Evolutionary conservation across 2,797 vertebrate species (phyloP), one percentile per base, ranked within the genome.

Genomic region (Thripadectes ignobilis): DNA sequence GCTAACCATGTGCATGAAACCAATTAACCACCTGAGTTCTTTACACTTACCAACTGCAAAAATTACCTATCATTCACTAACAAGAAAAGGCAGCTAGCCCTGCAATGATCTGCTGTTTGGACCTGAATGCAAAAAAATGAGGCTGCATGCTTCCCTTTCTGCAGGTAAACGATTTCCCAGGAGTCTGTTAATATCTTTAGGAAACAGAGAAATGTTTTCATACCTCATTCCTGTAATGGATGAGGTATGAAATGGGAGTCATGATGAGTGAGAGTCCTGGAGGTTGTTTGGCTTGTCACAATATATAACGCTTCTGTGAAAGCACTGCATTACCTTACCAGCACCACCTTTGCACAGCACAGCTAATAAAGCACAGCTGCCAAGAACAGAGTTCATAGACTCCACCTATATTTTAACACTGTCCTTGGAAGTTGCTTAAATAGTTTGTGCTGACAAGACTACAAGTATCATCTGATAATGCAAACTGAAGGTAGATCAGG

Each of bases 301-400:
- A 88, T 88, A 88, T 49, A 95, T 80, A 92, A 87, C 36, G 73
- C 54, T 76, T 66, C 77, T 78, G 58, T 81, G 88, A 91, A 95
- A 96, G 89, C 57, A 49, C 52, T 39, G 29, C 46, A 79, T 66
- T 91, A 72, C 77, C 58, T 94, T 95, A 92, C 89, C 78, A 4
- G 10, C 52, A 73, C 49, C 73, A 76, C 73, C 84, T 96, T 88
- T 93, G 84, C 51, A 39, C 76, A 24, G 58, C 58, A 68, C 49
- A 89, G 67, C 82, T 91, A 90, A 94, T 94, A 93, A 96, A 95
- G 88, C 49, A 57, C 54, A 72, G 84, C 88, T 97, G 94, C 89
- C 85, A 95, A 90, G 76, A 91, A 80, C 10, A 82, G 71, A 82
- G 71, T 84, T 95, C 94, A 68, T 6, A 55, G 91, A 30, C 61